Evolutionary conservation across 2,113 vertebrate genomes (phyloP).

Genomic region (Tetrax tetrax): DNA sequence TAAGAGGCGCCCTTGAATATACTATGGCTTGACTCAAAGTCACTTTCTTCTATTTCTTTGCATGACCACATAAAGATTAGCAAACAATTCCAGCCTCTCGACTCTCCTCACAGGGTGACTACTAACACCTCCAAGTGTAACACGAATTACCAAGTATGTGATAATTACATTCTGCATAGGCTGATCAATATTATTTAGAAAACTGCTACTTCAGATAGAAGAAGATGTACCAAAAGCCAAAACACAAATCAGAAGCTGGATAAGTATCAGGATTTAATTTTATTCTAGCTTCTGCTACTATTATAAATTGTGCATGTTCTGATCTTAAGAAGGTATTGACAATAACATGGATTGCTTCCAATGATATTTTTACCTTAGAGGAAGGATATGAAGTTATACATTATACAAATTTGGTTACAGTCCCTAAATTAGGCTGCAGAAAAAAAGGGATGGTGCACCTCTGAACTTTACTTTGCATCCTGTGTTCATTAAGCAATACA

Average conservation of each 20-base stretch:
- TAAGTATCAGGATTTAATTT: neutral
- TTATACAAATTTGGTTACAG: slow-evolving; percentile 28
- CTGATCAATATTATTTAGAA: slow-evolving; percentile 6
- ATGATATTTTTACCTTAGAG: slow-evolving; percentile 51
- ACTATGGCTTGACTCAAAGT: neutral
- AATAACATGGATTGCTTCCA: slow-evolving; percentile 43
- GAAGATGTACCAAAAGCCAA: neutral
- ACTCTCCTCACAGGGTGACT: neutral
- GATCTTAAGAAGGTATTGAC: slow-evolving; percentile 41
- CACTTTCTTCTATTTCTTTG: neutral
- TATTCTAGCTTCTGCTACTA: neutral
- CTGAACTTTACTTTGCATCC: slow-evolving; percentile 39
- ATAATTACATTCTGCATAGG: slow-evolving; percentile 7
- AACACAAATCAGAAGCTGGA: neutral
- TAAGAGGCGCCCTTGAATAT: neutral
- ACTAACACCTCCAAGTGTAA: neutral
- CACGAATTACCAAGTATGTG: neutral
- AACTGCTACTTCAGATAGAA: neutral
- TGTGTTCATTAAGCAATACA: slow-evolving; percentile 10
- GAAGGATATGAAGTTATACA: slow-evolving; percentile 51
- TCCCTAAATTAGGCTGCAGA: neutral
- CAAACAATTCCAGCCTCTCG: neutral
- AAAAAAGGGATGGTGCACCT: slow-evolving; percentile 34
- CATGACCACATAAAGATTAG: neutral
- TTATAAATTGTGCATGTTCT: neutral